phyloP scores from a whole-genome alignment of 2,797 vertebrate genomes.

The Coranthus polyacanthus region DNA sequence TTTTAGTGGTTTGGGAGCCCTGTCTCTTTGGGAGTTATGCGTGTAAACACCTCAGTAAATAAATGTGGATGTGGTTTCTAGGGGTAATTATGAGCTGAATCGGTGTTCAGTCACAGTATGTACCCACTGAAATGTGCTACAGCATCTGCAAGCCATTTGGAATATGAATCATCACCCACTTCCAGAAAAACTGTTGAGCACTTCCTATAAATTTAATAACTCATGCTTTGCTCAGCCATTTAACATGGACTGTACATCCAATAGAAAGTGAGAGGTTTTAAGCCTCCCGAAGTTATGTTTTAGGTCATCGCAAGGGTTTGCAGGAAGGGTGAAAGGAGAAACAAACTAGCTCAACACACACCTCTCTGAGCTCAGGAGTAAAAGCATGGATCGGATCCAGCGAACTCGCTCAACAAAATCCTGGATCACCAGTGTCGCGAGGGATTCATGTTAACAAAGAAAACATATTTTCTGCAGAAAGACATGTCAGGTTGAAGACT shows the following conservation, averaged over 20 bases:
- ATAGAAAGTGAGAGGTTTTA: conserved; percentile 40
- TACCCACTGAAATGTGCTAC: conserved; percentile 51
- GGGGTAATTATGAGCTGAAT: conserved; percentile 59
- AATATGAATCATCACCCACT: conserved; percentile 75
- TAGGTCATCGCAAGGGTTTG: conserved; percentile 51
- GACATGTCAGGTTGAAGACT: conserved; percentile 48
- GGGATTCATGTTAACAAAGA: conserved; percentile 58
- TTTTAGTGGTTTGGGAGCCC: conserved; percentile 22
- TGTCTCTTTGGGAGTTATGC: conserved; percentile 36
- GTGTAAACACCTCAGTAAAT: conserved; percentile 60
- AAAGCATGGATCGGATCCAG: conserved; percentile 40
- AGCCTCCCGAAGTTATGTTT: conserved; percentile 25
- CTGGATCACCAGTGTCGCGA: conserved; percentile 39
- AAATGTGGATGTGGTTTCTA: conserved; percentile 62
- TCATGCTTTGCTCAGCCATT: conserved; percentile 55
- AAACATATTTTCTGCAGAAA: conserved; percentile 46
- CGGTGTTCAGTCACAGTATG: conserved; percentile 51
- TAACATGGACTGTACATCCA: conserved; percentile 21
- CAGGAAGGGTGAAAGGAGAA: conserved; percentile 38
- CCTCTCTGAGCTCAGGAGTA: conserved; percentile 30
- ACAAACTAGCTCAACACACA: conserved; percentile 22
- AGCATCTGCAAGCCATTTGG: conserved; percentile 75
- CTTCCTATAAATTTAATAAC: conserved; percentile 73
- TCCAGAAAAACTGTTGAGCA: conserved; percentile 67
- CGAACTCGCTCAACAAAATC: conserved; percentile 40